phyloP scores from a whole-genome alignment of 1,140 invertebrate genomes.

The Cydia amplana region DNA sequence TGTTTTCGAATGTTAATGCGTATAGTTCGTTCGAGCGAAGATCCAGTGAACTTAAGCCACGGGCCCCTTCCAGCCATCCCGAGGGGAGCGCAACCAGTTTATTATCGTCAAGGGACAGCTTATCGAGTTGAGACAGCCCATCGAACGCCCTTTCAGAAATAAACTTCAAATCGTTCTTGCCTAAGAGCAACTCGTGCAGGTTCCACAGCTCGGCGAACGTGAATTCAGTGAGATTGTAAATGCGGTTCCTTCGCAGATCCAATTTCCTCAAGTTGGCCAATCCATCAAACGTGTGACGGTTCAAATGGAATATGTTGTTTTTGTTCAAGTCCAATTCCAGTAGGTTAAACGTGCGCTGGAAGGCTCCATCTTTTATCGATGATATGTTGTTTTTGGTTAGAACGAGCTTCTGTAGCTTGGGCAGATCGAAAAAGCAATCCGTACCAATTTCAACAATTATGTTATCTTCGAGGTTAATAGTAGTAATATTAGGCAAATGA shows the following conservation, averaged over 20 bases:
- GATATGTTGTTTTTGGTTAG: slow-evolving; percentile 87
- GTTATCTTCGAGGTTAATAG: slow-evolving; percentile 86
- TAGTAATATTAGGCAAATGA: slow-evolving; percentile 82
- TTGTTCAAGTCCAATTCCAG: slow-evolving; percentile 85
- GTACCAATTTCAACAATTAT: slow-evolving; percentile 85
- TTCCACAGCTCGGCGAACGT: slow-evolving; percentile 87
- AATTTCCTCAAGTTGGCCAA: slow-evolving; percentile 83
- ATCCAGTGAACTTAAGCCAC: slow-evolving; percentile 84
- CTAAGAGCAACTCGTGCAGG: slow-evolving; percentile 85
- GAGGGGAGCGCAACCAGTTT: slow-evolving; percentile 83
- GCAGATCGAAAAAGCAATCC: slow-evolving; percentile 85
- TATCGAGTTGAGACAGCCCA: slow-evolving; percentile 84
- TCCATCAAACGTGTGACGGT: slow-evolving; percentile 85
- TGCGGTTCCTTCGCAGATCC: slow-evolving; percentile 84
- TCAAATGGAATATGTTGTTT: slow-evolving; percentile 85
- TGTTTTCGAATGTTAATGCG: slow-evolving; percentile 86
- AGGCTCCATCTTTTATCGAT: slow-evolving; percentile 85
- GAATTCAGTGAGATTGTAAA: slow-evolving; percentile 86
- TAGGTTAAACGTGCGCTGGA: slow-evolving; percentile 83
- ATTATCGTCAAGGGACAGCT: slow-evolving; percentile 86
- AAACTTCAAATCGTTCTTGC: slow-evolving; percentile 83
- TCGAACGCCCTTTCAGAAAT: slow-evolving; percentile 86
- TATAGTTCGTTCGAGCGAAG: slow-evolving; percentile 85
- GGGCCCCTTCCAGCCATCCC: slow-evolving; percentile 83
- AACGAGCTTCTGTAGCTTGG: slow-evolving; percentile 83